Base-by-base conservation (phyloP, 1,140 invertebrate species). In the Drosophila kikkawai region DNA sequence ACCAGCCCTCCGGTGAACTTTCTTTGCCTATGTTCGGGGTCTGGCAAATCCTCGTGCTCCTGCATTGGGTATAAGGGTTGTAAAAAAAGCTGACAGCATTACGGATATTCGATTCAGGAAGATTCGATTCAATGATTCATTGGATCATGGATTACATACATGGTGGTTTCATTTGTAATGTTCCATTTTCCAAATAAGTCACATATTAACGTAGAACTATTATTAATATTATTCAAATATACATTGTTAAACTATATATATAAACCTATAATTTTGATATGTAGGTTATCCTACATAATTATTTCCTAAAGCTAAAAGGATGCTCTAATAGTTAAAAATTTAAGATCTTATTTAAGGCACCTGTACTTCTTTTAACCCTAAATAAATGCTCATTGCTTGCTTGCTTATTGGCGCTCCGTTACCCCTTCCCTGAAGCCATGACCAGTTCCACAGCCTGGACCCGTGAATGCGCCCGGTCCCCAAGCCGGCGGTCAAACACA, bases 1-100 rank as follows among this genome's bases (percentile, higher is more conserved):
- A 81, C 85, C 85, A 79, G 85, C 81, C 59, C 67, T 63, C 67
- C 48, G 22, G 56, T 61, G 50, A 82, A 78, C 22, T 77, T 78
- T 74, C 68, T 74, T 73, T 39, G 70, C 22, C 13, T 26, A 34
- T 71, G 64, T 48, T 19, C 17, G 50, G 51, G 68, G 36, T n/a
- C 44, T 68, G 64, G 39, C 41, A 36, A 53, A 53, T 37, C 50
- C 42, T 13, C 26, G 34, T 41, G 29, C 37, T 9, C 19, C 17
- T 32, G 19, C 32, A n/a, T 58, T 58, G 12, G 7, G 34, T 15
- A 47, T 22, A 60, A 53, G 48, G 74, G 41, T 75, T 65, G 59
- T 32, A 5, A 22, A 34, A 56, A 68, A 32, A 55, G 4, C 12
- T 19, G 15, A 53, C n/a, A 19, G 15, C 34, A 55, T 7, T 55